Evolutionary conservation across 2,888 invertebrate genomes (phyloP), one percentile per base, ranked within the genome.

Genomic region (Netelia inedita): DNA sequence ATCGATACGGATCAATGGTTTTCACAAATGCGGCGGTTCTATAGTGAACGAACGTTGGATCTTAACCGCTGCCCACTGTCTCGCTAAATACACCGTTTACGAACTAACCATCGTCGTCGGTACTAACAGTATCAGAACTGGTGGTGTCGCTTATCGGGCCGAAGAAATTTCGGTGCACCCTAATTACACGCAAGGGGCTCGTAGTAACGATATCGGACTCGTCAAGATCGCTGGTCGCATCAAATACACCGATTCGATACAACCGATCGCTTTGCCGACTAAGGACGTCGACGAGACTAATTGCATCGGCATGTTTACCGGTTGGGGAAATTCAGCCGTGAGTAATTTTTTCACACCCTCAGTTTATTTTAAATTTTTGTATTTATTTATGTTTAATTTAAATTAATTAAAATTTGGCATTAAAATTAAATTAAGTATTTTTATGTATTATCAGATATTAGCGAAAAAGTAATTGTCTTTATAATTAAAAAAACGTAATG

Each of bases 241-340:
- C 19, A 23, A 69, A 14, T 89, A 74, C 65, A 61, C 86, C 53
- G 91, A 92, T 1, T 85, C 80, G 0, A 93, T 94, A 5, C 93
- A 93, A 83, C 93, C 94, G 0, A 94, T 95, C 23, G 85, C 84
- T 0, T 87, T 94, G 6, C 94, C 94, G 2, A 90, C 90, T 0
- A 79, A 85, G 0, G 88, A 94, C 69, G 94, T 94, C 9, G 73
- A 74, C 61, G 92, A 88, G 0, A 92, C 86, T 1, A 94, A 93
- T 21, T 93, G 92, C 2, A 90, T 92, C 3, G 88, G 94, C 9
- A 61, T 94, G 14, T 90, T 95, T 1, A 94, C 94, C 23, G 95
- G 95, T 8, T 95, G 95, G 95, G 95, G 95, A 1, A 92, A 94
- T 61, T 89, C 93, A 41, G 94, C 94, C 16, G 94, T 95, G 87